Percentiles rank a stretch among this genome's conserved stretches.
These are phyloP conservation scores for Torymus aiolomorphi DNA, from an alignment of 2,888 invertebrate species.

Conservation along the genomic window DNA sequence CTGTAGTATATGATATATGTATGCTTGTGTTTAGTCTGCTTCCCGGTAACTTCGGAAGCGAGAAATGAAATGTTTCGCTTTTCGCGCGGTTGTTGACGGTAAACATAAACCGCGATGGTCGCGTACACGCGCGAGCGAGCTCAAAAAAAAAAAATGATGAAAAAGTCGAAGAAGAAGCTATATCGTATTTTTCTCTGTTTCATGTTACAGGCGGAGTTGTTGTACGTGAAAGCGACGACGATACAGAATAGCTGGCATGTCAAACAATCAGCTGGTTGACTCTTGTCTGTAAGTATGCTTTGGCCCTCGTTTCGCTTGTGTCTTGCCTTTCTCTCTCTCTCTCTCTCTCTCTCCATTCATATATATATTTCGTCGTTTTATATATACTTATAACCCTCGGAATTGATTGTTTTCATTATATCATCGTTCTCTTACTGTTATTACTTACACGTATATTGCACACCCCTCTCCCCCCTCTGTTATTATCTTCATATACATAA, in stretches of 20 bases:
- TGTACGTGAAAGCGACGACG: constrained; percentile 63
- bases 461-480: background rate
- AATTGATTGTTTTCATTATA: too few species aligned
- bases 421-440: too few species aligned
- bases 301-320: background rate
- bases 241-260: constrained; percentile 76
- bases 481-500: background rate
- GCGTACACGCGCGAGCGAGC: too few species aligned
- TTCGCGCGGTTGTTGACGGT: too few species aligned
- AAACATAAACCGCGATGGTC: too few species aligned
- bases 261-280: constrained; percentile 82
- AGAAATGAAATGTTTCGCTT: too few species aligned
- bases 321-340: background rate
- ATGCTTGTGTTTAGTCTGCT: too few species aligned
- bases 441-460: too few species aligned
- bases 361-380: background rate
- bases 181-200: background rate
- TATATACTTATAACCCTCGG: constrained; percentile 1
- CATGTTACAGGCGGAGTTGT: constrained; percentile 65
- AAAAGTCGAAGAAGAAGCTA: too few species aligned
- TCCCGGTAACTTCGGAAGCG: too few species aligned
- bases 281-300: constrained; percentile 80
- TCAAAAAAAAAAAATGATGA: too few species aligned
- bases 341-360: background rate
- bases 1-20: too few species aligned